Evolutionary conservation across 2,113 vertebrate species (phyloP).

Genomic region (Lasiurus cinereus): DNA sequence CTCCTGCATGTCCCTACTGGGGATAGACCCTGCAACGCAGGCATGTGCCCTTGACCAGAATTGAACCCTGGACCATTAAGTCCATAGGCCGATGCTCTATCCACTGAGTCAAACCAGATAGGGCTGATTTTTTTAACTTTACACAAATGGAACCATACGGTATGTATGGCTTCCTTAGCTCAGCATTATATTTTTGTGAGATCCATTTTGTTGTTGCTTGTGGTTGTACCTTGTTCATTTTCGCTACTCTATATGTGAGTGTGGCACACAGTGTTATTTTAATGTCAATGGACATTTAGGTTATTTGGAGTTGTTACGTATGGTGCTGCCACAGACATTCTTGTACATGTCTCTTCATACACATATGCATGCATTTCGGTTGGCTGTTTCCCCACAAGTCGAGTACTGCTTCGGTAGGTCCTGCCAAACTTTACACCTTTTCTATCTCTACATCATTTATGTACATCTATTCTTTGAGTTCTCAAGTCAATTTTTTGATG

Average conservation of each 20-base stretch:
- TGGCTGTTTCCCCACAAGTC: fast-evolving
- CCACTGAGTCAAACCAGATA: no score
- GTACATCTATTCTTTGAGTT: not conserved
- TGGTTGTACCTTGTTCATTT: not conserved
- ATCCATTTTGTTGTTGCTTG: no score
- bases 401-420: not conserved
- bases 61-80: no score
- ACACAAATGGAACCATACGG: fast-evolving
- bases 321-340: fast-evolving
- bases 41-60: no score
- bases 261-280: fast-evolving
- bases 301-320: not conserved
- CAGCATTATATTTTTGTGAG: not conserved
- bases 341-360: no score
- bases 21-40: no score
- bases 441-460: not conserved
- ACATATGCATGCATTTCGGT: not conserved
- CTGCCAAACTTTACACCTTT: not conserved
- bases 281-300: fast-evolving
- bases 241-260: not conserved
- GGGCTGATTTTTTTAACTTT: not conserved
- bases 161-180: not conserved
- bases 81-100: no score
- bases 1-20: no score
- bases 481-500: not conserved